Base-by-base conservation (phyloP, 1,140 invertebrate genomes). In the Amyelois transitella region DNA sequence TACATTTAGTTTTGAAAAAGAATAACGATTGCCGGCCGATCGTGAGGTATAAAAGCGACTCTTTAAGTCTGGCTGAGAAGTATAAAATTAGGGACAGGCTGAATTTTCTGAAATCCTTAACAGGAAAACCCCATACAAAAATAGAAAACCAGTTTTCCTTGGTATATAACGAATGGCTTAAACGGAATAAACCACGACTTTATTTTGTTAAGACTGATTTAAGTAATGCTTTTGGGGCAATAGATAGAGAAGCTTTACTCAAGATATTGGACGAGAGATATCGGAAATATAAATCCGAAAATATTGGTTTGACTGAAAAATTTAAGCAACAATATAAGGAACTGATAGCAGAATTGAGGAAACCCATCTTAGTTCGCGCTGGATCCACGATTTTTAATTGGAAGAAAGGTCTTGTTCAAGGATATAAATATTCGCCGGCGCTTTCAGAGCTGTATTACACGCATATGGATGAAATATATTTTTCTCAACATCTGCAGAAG, bases 161-260 rank as follows among this genome's bases (percentile, higher is more conserved):
- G 19, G 54, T 88, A 1, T 66, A 77, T 64, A 48, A 24, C 18
- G 68, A 69, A 44, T 89, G 88, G 88, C 4, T 74, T n/a, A 55
- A 64, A 17, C 38, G 58, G 5, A 72, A 77, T 47, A 75, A 77
- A 55, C 88, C 88, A 21, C 79, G 77, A 60, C 62, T 89, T 18
- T 89, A 88, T 74, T 88, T 89, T 72, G 68, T 89, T 4, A 89
- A 88, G 76, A 77, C 79, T 19, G 88, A 89, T 67, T 61, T 89
- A 1, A 78, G 70, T 44, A 84, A 89, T 76, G 88, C 88, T 28
- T 89, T 89, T 78, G 88, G 88, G 7, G 84, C 75, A 1, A 81
- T 89, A 18, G 74, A 86, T 58, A 86, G 64, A 62, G 57, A 64
- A 8, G 71, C 69, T 24, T 66, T 89, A 44, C 55, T 77, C 24